These are phyloP conservation scores for Corvus moneduloides DNA, from an alignment of 2,113 vertebrate genomes.

Conservation along the genomic window DNA sequence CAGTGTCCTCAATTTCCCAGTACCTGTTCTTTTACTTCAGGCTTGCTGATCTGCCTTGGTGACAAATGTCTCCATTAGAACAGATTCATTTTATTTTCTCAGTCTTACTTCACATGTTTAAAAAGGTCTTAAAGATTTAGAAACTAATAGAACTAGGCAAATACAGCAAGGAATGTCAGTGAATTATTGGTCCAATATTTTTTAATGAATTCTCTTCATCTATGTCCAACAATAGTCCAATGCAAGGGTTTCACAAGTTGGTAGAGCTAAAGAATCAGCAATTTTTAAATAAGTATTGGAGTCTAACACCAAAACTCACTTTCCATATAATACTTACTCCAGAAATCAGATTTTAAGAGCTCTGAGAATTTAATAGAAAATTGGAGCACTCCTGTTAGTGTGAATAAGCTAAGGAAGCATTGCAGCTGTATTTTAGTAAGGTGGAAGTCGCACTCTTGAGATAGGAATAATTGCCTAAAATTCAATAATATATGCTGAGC, in stretches of 20 bases:
- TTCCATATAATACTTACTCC: background rate
- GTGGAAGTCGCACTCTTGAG: background rate
- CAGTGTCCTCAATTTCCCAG: background rate
- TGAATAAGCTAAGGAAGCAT: background rate
- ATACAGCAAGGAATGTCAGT: slow-evolving; percentile 26
- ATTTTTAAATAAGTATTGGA: background rate
- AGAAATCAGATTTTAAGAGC: slow-evolving; percentile 17
- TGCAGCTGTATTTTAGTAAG: background rate
- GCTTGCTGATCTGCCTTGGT: background rate
- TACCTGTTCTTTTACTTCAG: background rate
- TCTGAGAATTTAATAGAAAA: background rate
- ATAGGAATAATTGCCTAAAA: background rate
- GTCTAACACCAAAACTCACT: background rate
- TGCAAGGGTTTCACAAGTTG: background rate
- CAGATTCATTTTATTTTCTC: slow-evolving; percentile 40
- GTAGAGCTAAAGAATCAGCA: slow-evolving; percentile 3
- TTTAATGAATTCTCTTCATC: slow-evolving; percentile 23
- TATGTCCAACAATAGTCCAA: background rate
- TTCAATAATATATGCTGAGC: background rate
- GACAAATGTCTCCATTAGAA: slow-evolving; percentile 25
- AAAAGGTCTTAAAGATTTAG: slow-evolving; percentile 32
- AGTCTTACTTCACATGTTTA: background rate
- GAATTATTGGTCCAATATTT: slow-evolving; percentile 31
- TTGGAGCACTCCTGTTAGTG: background rate
- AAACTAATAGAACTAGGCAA: slow-evolving; percentile 34